phyloP scores from a whole-genome alignment of 2,113 vertebrate genomes.

The Misgurnus anguillicaudatus region DNA sequence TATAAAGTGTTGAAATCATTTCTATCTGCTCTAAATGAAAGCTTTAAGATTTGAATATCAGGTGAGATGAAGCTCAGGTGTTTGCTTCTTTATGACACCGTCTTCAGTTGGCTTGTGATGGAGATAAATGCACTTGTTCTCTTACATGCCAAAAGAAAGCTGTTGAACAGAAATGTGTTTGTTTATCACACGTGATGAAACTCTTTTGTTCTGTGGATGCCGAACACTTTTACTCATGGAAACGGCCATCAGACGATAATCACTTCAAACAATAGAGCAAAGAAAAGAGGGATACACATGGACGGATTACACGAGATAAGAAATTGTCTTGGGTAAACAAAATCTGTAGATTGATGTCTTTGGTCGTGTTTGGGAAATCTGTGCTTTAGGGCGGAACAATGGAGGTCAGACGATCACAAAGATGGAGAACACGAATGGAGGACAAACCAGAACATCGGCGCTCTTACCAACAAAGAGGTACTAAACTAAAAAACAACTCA shows the following conservation, averaged over 20 bases:
- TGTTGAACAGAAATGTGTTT: slow-evolving; percentile 20
- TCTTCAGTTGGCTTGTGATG: too few species aligned
- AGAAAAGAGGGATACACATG: slow-evolving; percentile 36
- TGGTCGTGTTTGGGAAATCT: slow-evolving; percentile 11
- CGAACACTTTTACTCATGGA: not conserved
- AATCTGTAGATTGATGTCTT: not conserved
- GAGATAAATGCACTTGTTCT: not conserved
- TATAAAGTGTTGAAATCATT: too few species aligned
- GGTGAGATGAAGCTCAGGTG: slow-evolving; percentile 7
- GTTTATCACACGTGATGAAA: not conserved
- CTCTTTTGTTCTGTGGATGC: slow-evolving; percentile 26
- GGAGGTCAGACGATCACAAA: slow-evolving; percentile 65
- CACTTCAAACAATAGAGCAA: slow-evolving; percentile 11
- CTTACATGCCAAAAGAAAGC: not conserved
- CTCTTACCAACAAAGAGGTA: slow-evolving; percentile 64
- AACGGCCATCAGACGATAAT: slow-evolving; percentile 4
- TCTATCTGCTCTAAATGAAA: too few species aligned
- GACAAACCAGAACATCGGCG: slow-evolving; percentile 75
- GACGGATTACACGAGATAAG: slow-evolving; percentile 1
- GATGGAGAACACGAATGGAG: slow-evolving; percentile 75
- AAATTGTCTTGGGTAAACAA: not conserved
- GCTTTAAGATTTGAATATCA: not conserved
- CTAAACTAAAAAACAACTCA: not conserved
- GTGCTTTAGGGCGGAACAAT: slow-evolving; percentile 63
- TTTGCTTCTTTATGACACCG: not conserved